Percentiles rank a stretch among this genome's conserved stretches.
Evolutionary conservation across 2,113 vertebrate genomes (phyloP).

Genomic region (Sterna hirundo): DNA sequence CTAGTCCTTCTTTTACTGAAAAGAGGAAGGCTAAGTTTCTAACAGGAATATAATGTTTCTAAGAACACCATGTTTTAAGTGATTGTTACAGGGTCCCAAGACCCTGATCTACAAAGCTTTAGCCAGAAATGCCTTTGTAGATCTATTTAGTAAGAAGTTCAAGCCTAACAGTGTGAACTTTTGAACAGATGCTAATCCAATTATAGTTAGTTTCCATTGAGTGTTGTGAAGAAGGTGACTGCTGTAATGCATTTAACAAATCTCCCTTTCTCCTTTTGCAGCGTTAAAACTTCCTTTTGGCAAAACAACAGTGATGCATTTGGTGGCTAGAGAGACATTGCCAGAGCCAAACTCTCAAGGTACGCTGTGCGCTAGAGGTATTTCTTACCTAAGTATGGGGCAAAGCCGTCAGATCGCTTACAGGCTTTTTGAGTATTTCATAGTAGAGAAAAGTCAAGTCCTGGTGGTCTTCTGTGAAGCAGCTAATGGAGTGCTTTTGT

Average conservation of each 20-base stretch:
- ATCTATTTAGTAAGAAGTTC: background rate
- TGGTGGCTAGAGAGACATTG: conserved; percentile 98
- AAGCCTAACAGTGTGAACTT: background rate
- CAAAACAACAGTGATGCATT: conserved; percentile 99
- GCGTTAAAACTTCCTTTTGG: conserved; percentile 97
- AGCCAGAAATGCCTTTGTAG: background rate
- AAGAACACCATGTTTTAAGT: background rate
- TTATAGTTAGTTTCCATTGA: background rate
- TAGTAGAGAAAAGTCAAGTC: background rate
- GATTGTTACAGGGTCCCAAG: background rate
- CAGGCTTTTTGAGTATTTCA: background rate
- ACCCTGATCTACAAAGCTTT: background rate
- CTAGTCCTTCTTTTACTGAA: background rate
- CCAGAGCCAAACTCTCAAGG: conserved; percentile 99
- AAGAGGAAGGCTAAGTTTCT: background rate
- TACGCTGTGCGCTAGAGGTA: conserved; percentile 45
- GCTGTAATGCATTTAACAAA: background rate
- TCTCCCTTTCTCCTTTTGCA: conserved; percentile 59
- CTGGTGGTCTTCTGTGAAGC: background rate
- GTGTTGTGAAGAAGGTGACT: background rate
- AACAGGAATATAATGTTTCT: background rate
- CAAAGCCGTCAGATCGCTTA: background rate
- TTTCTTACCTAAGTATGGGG: background rate
- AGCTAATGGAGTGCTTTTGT: background rate
- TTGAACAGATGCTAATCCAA: background rate